Conservation (phyloP, 1,140 invertebrate genomes). For the Drosophila triauraria region DNA sequence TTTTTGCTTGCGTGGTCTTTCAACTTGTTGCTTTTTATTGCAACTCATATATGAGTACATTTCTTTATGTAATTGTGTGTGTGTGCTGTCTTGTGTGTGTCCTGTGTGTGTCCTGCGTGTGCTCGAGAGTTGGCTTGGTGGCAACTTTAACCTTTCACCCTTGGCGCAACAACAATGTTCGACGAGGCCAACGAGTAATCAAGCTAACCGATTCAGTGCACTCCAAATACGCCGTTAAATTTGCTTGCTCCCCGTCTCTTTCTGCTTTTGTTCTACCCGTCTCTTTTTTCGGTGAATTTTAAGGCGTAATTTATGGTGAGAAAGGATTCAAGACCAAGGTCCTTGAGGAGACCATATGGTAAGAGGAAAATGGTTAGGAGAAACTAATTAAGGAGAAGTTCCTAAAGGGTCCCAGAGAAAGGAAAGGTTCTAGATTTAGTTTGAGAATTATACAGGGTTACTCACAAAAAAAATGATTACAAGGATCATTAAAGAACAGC, state of each 20-base stretch:
- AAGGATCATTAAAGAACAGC: no score
- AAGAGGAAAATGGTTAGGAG: not conserved
- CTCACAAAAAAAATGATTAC: no score
- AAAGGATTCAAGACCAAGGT: not conserved
- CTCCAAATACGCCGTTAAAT: conserved; percentile 54
- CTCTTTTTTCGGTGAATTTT: not conserved
- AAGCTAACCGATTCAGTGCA: conserved; percentile 73
- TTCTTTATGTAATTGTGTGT: conserved; percentile 11
- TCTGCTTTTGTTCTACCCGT: not conserved
- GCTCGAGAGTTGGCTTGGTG: conserved; percentile 4
- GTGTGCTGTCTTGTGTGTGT: conserved; percentile 5
- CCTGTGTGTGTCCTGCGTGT: conserved; percentile 3
- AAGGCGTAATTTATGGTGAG: not conserved
- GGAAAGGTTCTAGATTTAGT: no score
- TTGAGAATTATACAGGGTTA: no score
- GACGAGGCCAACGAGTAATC: conserved; percentile 62
- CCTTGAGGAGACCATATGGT: not conserved
- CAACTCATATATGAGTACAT: conserved; percentile 28
- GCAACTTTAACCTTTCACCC: conserved; percentile 64
- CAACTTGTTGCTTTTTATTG: conserved; percentile 72
- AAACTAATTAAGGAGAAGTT: no score
- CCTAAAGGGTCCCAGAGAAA: no score
- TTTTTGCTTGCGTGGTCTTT: conserved; percentile 52
- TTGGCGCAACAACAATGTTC: conserved; percentile 54
- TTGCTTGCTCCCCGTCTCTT: not conserved